A percentile compares a stretch with the other conserved stretches of the same genome.
Evolutionary conservation across 2,113 vertebrate species (phyloP).

Genomic region (Bufo bufo): DNA sequence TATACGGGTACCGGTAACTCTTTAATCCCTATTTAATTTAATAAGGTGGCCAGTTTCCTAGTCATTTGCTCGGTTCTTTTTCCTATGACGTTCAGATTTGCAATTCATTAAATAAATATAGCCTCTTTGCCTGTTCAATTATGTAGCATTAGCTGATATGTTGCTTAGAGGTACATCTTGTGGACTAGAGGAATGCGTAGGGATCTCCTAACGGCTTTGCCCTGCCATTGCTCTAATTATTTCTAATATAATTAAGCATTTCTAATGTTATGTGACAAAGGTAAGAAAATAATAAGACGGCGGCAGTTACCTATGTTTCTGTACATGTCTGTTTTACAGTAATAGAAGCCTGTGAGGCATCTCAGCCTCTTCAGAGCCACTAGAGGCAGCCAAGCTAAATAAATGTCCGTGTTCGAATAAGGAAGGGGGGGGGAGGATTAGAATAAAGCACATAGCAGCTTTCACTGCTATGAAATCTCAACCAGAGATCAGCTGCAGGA

Average conservation of each 20-base stretch:
- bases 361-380: conserved; percentile 44
- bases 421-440: conserved; percentile 48
- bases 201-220: neutral
- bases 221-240: neutral
- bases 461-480: conserved; percentile 57
- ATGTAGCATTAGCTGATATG: conserved; percentile 21
- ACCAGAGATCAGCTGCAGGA: conserved; percentile 52
- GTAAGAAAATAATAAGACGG: neutral
- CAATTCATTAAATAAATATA: neutral
- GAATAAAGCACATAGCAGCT: conserved; percentile 57
- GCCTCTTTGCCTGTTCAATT: neutral
- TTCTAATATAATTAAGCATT: neutral
- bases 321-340: conserved; percentile 36
- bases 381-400: conserved; percentile 56
- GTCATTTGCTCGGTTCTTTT: neutral
- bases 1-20: neutral
- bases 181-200: neutral
- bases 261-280: neutral
- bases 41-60: neutral
- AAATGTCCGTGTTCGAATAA: conserved; percentile 59
- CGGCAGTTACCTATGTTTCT: neutral
- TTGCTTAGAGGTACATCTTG: neutral
- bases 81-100: conserved; percentile 1
- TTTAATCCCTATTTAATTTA: neutral
- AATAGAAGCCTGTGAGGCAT: conserved; percentile 39